Conservation (phyloP, 2,797 vertebrate species). For the Todus mexicanus region DNA sequence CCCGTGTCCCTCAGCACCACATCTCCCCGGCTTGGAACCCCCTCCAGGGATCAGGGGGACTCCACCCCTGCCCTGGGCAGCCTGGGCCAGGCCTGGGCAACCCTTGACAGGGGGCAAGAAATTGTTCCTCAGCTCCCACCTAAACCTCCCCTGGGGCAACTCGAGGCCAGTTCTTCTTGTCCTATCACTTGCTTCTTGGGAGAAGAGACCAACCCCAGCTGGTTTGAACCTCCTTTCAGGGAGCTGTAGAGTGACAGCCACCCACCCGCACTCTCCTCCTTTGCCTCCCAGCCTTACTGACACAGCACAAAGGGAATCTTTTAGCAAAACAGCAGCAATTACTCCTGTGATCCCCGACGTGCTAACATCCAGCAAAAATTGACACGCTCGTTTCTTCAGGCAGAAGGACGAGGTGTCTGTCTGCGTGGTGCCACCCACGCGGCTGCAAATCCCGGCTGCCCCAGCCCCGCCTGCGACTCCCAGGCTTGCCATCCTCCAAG, state of each 20-base stretch:
- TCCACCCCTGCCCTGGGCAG: background rate
- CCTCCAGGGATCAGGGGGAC: background rate
- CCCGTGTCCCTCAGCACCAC: background rate
- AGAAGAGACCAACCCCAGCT: background rate
- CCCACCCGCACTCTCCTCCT: rapidly evolving
- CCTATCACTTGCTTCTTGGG: background rate
- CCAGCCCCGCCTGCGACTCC: background rate
- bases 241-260: background rate
- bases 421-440: rapidly evolving
- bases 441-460: rapidly evolving
- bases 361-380: background rate
- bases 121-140: background rate
- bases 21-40: background rate
- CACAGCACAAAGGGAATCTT: background rate
- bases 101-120: background rate
- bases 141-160: background rate
- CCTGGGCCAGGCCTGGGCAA: background rate
- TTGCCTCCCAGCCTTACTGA: background rate
- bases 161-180: background rate
- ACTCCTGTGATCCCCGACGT: rapidly evolving
- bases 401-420: background rate
- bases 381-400: rapidly evolving
- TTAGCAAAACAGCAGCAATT: background rate
- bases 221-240: background rate
- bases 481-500: background rate